A percentile compares a stretch with the other conserved stretches of the same genome.
Conservation (phyloP, 2,797 vertebrate genomes). For the Danio choprae region DNA sequence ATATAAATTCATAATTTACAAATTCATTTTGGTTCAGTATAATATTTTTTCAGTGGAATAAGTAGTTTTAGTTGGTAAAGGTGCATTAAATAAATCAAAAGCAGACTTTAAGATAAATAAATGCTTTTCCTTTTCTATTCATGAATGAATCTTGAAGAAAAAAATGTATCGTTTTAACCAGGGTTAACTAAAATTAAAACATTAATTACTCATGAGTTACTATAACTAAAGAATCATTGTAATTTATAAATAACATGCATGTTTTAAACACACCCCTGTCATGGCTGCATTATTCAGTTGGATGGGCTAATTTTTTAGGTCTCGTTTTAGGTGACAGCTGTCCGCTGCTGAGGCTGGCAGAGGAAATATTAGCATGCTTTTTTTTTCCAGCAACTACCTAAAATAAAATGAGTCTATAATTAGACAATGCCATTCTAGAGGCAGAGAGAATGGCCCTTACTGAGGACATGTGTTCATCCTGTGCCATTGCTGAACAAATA, state of each 20-base stretch:
- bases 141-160: neutral
- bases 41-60: neutral
- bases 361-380: conserved; percentile 57
- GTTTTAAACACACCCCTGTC: neutral
- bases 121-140: neutral
- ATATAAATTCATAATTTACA: no score
- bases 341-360: conserved; percentile 24
- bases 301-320: conserved; percentile 25
- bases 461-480: conserved; percentile 47
- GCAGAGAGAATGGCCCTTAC: conserved; percentile 45
- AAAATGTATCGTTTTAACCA: neutral
- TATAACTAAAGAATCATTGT: no score
- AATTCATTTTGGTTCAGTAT: neutral
- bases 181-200: no score
- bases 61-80: neutral
- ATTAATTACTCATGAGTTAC: no score
- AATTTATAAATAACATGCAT: no score
- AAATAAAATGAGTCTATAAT: conserved; percentile 65
- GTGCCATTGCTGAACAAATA: conserved; percentile 22
- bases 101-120: neutral
- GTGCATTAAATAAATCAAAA: neutral
- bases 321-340: conserved; percentile 55
- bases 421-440: conserved; percentile 48
- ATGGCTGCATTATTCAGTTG: neutral
- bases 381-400: conserved; percentile 39